phyloP scores from a whole-genome alignment of 2,113 vertebrate genomes.

The Chlorocebus sabaeus region DNA sequence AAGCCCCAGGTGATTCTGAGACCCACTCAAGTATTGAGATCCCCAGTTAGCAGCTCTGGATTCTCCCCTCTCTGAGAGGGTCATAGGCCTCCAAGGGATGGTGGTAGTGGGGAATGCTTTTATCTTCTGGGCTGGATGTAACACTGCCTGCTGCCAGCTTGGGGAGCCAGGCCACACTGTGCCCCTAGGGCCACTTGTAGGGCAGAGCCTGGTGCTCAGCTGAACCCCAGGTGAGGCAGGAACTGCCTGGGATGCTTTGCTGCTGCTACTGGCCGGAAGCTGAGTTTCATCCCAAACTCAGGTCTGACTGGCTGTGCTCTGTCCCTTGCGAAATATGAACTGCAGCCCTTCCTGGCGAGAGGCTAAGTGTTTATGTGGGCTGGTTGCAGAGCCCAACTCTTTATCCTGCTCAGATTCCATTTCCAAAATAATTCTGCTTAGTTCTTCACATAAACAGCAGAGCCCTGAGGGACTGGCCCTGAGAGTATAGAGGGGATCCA shows the following conservation, averaged over 20 bases:
- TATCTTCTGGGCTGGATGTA: background rate
- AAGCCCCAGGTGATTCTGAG: background rate
- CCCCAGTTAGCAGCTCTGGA: background rate
- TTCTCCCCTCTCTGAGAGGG: background rate
- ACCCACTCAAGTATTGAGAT: background rate
- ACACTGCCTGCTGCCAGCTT: background rate
- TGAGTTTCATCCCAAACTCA: constrained; percentile 6
- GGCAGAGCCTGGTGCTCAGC: background rate
- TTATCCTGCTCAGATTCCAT: constrained; percentile 12
- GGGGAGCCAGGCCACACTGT: background rate
- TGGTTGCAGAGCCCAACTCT: constrained; percentile 13
- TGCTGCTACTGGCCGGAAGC: background rate
- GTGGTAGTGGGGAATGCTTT: background rate
- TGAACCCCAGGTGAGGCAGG: background rate
- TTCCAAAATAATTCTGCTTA: constrained; percentile 4
- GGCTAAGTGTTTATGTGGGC: constrained; percentile 33
- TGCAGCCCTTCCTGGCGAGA: background rate
- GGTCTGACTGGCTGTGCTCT: background rate
- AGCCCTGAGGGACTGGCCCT: background rate
- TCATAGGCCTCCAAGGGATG: background rate
- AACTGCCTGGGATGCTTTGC: background rate
- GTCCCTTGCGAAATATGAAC: background rate
- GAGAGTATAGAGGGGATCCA: background rate
- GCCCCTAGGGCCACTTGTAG: background rate
- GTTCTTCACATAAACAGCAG: constrained; percentile 12